Conservation (phyloP, 2,113 vertebrate genomes). For the Pholis gunnellus region DNA sequence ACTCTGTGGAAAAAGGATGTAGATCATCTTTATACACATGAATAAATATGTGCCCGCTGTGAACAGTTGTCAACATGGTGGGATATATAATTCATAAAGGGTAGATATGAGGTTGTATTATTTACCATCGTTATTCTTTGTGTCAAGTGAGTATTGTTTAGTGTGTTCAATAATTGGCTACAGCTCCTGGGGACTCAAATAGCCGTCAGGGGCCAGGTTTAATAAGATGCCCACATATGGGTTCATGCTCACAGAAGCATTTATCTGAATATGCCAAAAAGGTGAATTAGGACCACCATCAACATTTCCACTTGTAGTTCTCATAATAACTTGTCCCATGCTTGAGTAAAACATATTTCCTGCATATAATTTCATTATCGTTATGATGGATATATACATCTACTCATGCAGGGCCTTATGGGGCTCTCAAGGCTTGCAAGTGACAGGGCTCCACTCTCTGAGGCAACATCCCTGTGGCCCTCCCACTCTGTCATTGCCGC, state of each 20-base stretch:
- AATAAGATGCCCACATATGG: slow-evolving; percentile 24
- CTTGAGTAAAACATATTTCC: background rate
- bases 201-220: slow-evolving; percentile 8
- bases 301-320: background rate
- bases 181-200: slow-evolving; percentile 20
- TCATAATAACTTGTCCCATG: slow-evolving; percentile 8
- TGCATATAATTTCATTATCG: slow-evolving; percentile 25
- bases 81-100: slow-evolving; percentile 70
- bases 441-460: slow-evolving; percentile 45
- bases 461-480: slow-evolving; percentile 36
- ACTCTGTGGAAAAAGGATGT: slow-evolving; percentile 30
- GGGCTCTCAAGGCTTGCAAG: slow-evolving; percentile 33
- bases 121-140: slow-evolving; percentile 54
- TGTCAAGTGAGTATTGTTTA: slow-evolving; percentile 46
- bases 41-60: slow-evolving; percentile 59
- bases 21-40: slow-evolving; percentile 20
- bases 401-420: background rate
- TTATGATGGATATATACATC: slow-evolving; percentile 4
- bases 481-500: slow-evolving; percentile 54
- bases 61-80: slow-evolving; percentile 69
- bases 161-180: slow-evolving; percentile 58
- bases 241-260: slow-evolving; percentile 12
- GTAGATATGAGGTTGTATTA: slow-evolving; percentile 60
- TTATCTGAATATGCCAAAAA: slow-evolving; percentile 15
- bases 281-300: slow-evolving; percentile 13